Conservation (phyloP, 1,140 invertebrate genomes). For the Marisa cornuarietis region DNA sequence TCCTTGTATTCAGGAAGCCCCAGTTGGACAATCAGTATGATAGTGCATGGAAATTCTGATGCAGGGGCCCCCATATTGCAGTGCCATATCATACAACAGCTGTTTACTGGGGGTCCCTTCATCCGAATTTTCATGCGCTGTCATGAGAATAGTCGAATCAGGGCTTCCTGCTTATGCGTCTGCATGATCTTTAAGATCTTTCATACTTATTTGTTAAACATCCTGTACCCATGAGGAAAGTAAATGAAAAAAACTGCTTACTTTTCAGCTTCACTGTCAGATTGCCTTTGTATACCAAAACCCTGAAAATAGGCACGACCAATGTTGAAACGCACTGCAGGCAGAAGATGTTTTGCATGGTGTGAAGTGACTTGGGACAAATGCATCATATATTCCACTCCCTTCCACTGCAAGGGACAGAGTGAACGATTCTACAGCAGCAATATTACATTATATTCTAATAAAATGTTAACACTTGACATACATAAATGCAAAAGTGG, state of each 20-base stretch:
- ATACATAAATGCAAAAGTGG: not conserved
- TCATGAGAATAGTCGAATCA: not conserved
- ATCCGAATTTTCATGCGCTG: not conserved
- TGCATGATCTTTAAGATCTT: too few relatives aligned
- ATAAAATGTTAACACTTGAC: not conserved
- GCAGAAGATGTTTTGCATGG: conserved; percentile 49
- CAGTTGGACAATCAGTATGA: too few relatives aligned
- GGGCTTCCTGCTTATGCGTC: too few relatives aligned
- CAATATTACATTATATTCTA: not conserved
- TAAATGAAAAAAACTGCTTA: conserved; percentile 27
- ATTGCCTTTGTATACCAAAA: conserved; percentile 52
- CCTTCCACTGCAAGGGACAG: conserved; percentile 46
- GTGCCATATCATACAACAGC: too few relatives aligned
- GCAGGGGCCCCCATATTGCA: not conserved
- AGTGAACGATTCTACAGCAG: not conserved
- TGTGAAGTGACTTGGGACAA: conserved; percentile 44
- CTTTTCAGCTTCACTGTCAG: conserved; percentile 63
- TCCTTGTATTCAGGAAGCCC: too few relatives aligned
- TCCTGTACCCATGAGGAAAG: not conserved
- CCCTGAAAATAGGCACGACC: conserved; percentile 65
- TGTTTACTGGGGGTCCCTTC: too few relatives aligned
- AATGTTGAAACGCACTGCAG: conserved; percentile 61
- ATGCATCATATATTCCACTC: conserved; percentile 55
- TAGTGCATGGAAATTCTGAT: not conserved
- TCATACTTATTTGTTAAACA: too few relatives aligned